Percentiles rank a stretch among this genome's conserved stretches.
Evolutionary conservation across 2,888 invertebrate genomes (phyloP).

Genomic region (Lissocephala sabroskyi): DNA sequence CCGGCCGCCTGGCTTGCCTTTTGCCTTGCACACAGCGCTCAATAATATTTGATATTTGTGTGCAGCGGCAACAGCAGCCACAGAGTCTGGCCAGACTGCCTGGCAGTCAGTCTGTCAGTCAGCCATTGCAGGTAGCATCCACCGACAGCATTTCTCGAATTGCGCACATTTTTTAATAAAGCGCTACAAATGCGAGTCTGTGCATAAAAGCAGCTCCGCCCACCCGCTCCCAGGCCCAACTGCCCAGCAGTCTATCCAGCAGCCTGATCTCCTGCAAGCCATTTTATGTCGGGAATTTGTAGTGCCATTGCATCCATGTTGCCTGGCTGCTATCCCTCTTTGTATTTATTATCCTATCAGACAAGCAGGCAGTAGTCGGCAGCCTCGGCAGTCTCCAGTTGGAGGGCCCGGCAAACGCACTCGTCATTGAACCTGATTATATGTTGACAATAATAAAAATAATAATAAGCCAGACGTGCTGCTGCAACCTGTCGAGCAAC

Average conservation of each 20-base stretch:
- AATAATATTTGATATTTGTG: conserved; percentile 55
- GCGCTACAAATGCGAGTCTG: conserved; percentile 39
- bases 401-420: conserved; percentile 15
- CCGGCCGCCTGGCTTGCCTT: conserved; percentile 15
- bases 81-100: conserved; percentile 1
- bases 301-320: background rate
- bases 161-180: conserved; percentile 58
- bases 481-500: too few species aligned
- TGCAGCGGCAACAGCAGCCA: conserved; percentile 9
- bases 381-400: too few species aligned
- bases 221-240: too few species aligned
- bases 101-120: conserved; percentile 11
- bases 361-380: conserved; percentile 13
- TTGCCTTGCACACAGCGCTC: conserved; percentile 23
- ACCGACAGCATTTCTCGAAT: conserved; percentile 41
- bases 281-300: conserved; percentile 20
- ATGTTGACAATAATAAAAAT: conserved; percentile 32
- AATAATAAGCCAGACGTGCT: conserved; percentile 18
- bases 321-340: background rate
- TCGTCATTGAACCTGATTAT: conserved; percentile 50
- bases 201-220: conserved; percentile 23
- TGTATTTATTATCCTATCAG: conserved; percentile 46
- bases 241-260: too few species aligned
- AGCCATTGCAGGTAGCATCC: background rate
- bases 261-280: conserved; percentile 19